Evolutionary conservation across 2,113 vertebrate genomes (phyloP).

Genomic region (Syngnathus floridae): DNA sequence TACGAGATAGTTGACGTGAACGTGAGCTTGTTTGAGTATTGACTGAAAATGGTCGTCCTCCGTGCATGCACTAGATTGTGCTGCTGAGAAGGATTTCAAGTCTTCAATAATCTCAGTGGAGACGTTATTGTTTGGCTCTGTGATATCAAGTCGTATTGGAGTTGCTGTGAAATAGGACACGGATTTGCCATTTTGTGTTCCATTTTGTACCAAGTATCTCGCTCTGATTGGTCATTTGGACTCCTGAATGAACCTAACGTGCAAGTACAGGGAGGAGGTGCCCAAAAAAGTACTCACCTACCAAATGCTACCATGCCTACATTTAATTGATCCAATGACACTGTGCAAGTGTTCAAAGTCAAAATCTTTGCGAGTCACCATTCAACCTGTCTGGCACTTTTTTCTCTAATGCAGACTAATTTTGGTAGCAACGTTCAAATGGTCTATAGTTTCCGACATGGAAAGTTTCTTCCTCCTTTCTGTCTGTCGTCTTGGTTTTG

Average conservation of each 20-base stretch:
- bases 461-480: background rate
- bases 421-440: background rate
- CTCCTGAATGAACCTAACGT: background rate
- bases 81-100: background rate
- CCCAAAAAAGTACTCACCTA: background rate
- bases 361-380: background rate
- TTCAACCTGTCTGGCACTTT: background rate
- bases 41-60: constrained; percentile 15
- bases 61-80: constrained; percentile 18
- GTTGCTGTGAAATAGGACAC: background rate
- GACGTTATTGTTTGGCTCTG: background rate
- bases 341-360: background rate
- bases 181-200: background rate
- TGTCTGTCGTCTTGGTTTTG: background rate
- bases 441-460: background rate
- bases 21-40: constrained; percentile 17
- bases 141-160: too few relatives aligned
- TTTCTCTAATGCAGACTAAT: background rate
- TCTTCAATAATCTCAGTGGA: background rate
- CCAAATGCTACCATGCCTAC: background rate
- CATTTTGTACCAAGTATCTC: background rate
- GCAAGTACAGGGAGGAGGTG: background rate
- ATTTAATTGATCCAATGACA: background rate
- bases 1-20: background rate
- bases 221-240: background rate